Evolutionary conservation across 30 jellyfish, hydroid and myxozoan species (phyloP).

Genomic region (Turritopsis rubra): DNA sequence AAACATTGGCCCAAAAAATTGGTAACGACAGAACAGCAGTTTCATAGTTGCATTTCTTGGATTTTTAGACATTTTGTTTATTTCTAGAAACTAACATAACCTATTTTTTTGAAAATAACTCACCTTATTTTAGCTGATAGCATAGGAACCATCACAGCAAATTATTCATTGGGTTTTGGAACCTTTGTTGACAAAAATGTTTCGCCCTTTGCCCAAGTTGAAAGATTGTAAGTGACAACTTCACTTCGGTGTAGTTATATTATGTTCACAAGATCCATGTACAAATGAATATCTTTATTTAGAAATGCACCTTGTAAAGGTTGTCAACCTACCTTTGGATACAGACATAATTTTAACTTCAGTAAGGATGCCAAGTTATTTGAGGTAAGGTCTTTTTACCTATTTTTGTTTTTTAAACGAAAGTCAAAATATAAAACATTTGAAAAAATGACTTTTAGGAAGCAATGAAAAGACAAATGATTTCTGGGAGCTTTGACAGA

Average conservation of each 20-base stretch:
- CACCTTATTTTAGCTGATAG: slow-evolving; percentile 52
- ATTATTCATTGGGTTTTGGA: slow-evolving; percentile 84
- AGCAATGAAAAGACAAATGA: slow-evolving; percentile 46
- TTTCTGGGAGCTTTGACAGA: slow-evolving; percentile 59
- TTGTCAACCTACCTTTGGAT: slow-evolving; percentile 71
- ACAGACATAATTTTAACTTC: slow-evolving; percentile 62
- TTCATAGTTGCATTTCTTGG: not conserved
- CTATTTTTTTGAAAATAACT: no score
- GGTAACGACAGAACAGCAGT: slow-evolving; percentile 27
- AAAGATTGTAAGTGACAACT: slow-evolving; percentile 22
- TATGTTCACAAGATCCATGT: no score
- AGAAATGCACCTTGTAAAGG: slow-evolving; percentile 23
- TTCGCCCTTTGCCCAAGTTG: slow-evolving; percentile 16
- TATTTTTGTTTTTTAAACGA: not conserved
- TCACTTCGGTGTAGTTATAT: no score
- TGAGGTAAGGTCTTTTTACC: slow-evolving; percentile 35
- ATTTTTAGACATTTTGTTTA: no score
- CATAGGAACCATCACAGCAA: slow-evolving; percentile 63
- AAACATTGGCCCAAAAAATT: slow-evolving; percentile 61
- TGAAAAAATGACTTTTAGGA: slow-evolving; percentile 29
- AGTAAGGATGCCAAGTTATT: slow-evolving; percentile 51
- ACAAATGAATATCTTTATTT: not conserved
- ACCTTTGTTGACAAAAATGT: slow-evolving; percentile 76
- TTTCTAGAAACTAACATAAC: no score
- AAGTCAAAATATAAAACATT: no score